phyloP scores from a whole-genome alignment of 2,797 vertebrate species.

The Crenichthys baileyi region DNA sequence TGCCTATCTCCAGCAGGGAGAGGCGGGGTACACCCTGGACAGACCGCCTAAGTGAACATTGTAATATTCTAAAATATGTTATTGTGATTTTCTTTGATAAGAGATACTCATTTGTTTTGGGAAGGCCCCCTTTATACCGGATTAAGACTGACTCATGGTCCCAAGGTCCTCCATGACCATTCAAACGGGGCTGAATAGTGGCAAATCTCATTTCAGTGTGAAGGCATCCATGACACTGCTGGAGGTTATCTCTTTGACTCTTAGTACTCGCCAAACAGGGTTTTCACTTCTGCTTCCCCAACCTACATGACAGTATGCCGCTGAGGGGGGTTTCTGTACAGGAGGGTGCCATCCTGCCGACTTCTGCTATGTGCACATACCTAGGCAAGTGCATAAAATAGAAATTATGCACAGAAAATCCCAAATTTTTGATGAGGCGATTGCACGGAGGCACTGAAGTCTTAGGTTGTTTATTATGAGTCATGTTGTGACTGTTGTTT shows the following conservation, averaged over 20 bases:
- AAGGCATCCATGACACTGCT: background rate
- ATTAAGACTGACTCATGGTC: background rate
- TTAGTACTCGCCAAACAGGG: background rate
- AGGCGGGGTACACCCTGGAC: no score
- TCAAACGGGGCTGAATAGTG: background rate
- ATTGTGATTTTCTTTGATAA: background rate
- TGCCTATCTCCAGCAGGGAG: no score
- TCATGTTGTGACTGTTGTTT: no score
- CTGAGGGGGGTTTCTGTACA: background rate
- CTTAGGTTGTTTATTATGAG: no score
- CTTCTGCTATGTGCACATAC: background rate
- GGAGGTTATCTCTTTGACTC: background rate
- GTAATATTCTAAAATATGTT: background rate
- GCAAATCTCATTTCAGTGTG: background rate
- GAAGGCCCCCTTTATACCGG: background rate
- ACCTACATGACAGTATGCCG: background rate
- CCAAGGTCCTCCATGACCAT: background rate
- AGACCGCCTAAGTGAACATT: no score
- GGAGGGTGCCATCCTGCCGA: background rate
- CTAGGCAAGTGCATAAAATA: background rate
- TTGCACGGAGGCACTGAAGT: no score
- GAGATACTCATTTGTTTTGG: background rate
- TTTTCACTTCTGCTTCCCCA: background rate
- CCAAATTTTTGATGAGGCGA: no score
- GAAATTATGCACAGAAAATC: background rate